Percentiles rank a stretch among this genome's conserved stretches.
These are phyloP conservation scores for Fissipunctia ypsillon DNA, from an alignment of 2,888 invertebrate species.

Conservation along the genomic window DNA sequence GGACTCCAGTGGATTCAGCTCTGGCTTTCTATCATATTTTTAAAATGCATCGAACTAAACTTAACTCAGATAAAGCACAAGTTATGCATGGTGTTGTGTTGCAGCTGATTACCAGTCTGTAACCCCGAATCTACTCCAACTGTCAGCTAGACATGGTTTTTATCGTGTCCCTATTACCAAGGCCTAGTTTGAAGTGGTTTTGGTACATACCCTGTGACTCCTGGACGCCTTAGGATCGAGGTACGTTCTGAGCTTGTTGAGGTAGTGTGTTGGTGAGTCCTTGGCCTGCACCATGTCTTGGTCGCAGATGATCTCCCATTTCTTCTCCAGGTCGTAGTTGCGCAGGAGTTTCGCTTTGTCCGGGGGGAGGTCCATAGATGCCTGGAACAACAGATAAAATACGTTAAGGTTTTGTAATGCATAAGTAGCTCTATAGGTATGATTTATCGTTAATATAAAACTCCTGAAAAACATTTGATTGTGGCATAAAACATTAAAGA, in stretches of 20 bases:
- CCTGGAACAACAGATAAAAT: constrained; percentile 91
- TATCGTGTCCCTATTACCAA: background rate
- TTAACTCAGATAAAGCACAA: too few relatives aligned
- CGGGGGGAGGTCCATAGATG: constrained; percentile 99
- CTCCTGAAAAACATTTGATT: background rate
- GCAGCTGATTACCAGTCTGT: background rate
- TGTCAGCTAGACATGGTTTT: background rate
- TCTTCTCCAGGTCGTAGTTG: constrained; percentile 99
- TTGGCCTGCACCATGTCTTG: constrained; percentile 99
- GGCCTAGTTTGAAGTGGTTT: background rate
- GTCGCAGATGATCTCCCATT: constrained; percentile 99
- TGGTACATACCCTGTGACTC: constrained; percentile 96
- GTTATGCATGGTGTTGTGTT: background rate
- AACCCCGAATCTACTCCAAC: background rate
- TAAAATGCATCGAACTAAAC: too few relatives aligned
- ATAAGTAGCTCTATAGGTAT: background rate
- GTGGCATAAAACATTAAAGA: background rate
- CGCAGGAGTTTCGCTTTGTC: constrained; percentile 99
- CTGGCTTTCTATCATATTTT: too few relatives aligned
- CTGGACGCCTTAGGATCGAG: constrained; percentile 98
- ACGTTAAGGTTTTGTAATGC: background rate
- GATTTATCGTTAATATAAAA: background rate
- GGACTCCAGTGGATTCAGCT: too few relatives aligned
- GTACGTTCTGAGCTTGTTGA: constrained; percentile 98
- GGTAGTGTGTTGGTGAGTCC: constrained; percentile 98